Evolutionary conservation across 2,888 invertebrate genomes (phyloP), one percentile per base, ranked within the genome.

Genomic region (Tridacna crocea): DNA sequence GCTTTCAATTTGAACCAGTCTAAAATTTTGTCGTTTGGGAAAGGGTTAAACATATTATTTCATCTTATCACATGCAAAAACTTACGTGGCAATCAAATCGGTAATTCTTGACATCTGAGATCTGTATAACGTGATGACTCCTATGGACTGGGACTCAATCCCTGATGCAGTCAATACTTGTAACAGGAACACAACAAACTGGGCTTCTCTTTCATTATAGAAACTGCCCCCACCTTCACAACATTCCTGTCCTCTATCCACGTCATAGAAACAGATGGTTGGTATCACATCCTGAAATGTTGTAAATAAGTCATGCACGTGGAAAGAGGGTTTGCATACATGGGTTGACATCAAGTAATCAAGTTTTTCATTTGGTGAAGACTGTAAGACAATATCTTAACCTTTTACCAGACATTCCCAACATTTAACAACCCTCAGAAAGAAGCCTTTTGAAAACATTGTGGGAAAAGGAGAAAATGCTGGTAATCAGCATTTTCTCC

Each of bases 111-210:
- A 80, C 88, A 90, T 88, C 88, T 93, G 93, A 15, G 92, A 90
- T 73, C 88, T 90, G 87, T 92, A 93, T 47, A 92, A 88, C 6
- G 92, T 92, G 66, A 93, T 91, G 55, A 93, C 92, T 19, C 93
- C 93, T 60, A 93, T 87, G 58, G 83, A 75, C 1, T 75, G 36
- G 11, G 93, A 87, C 51, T 90, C 89, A 24, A 93, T 75, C 13
- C 90, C 91, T 22, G 72, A 61, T 15, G 70, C 36, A 26, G 90
- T 58, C 66, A 92, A 77, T 12, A 77, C 82, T 63, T 89, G 78
- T 19, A 93, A 86, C 72, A 93, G 79, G 60, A 85, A 87, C 6
- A 89, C 88, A 19, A 92, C 91, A 87, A 91, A 90, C 80, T 86
- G 80, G 0, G 92, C 90, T 82, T 93, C 93, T 15, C 79, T 65